Evolutionary conservation across 2,888 invertebrate species (phyloP), one percentile per base, ranked within the genome.

Genomic region (Ichneumoninae sp.): DNA sequence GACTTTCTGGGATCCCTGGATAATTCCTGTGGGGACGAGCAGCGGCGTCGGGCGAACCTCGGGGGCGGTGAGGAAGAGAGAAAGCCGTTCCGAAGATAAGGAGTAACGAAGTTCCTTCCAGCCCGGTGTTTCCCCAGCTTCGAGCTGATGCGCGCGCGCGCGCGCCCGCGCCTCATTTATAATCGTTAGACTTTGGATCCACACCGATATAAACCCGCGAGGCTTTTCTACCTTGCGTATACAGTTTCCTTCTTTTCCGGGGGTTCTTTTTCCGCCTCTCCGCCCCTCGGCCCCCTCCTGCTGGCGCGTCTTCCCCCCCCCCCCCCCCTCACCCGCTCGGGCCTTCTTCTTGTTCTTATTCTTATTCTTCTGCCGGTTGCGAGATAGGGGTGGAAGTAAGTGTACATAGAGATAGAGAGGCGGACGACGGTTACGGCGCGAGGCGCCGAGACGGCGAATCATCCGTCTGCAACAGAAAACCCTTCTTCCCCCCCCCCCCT

Each of bases 401-500:
- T 71, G 52, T 74, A 77, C 74, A 70, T 57, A 75, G 10, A n/a
- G n/a, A 44, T 8, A 47, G 13, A 63, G 40, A 57, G 54, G n/a
- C 40, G 69, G 52, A 69, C 13, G 52, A 16, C 57, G 30, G 60
- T 70, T 70, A 63, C 63, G 70, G 63, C 63, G 63, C 60, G 76
- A 80, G 83, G 77, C 81, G 86, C 83, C 88, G 86, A 87, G 89
- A 89, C 88, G 88, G 89, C 90, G 90, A 92, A 91, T 91, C 91
- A 91, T 92, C 89, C 90, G 91, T 92, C 91, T 92, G 91, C 89
- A 91, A 91, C 90, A 91, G 91, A 92, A 91, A 90, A 89, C 89
- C 87, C 82, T 52, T 19, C 60, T 16, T 3, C 3, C 47, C n/a
- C n/a, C 5, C 16, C 16, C 44, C 3, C 16, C 44, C 44, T 26